These are phyloP conservation scores for Sinosuthora webbiana DNA, from an alignment of 2,113 vertebrate genomes.

Conservation along the genomic window DNA sequence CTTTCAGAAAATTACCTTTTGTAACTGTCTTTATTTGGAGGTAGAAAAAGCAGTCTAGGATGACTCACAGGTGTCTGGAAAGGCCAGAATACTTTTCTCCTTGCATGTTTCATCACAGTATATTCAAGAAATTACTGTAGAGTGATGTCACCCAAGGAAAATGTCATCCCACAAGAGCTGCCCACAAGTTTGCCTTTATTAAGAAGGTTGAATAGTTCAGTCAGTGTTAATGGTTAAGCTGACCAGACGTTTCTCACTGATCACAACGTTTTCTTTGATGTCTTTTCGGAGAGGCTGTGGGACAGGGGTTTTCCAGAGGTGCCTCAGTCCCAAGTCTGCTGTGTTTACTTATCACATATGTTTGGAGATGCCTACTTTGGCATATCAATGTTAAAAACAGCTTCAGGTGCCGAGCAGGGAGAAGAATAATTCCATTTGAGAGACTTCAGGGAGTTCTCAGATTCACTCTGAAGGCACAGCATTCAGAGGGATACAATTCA, in stretches of 20 bases:
- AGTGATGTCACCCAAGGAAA: constrained; percentile 26
- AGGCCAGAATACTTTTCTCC: neutral
- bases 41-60: neutral
- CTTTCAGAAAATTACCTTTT: constrained; percentile 1
- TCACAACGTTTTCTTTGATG: neutral
- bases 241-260: neutral
- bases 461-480: neutral
- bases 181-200: neutral
- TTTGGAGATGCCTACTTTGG: neutral
- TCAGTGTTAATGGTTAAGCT: constrained; percentile 9
- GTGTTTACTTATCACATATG: neutral
- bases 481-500: neutral
- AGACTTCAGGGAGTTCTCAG: neutral
- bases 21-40: neutral
- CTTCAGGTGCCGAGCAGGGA: neutral
- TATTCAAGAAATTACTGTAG: neutral
- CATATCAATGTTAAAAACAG: neutral
- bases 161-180: neutral
- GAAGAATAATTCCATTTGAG: neutral
- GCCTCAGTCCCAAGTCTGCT: neutral
- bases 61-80: constrained; percentile 50
- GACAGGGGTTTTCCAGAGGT: neutral
- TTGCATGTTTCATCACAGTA: neutral
- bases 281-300: neutral
- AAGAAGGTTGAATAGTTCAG: neutral